These are phyloP conservation scores for Pteropus rufus DNA, from an alignment of 2,797 vertebrate species.

Conservation along the genomic window DNA sequence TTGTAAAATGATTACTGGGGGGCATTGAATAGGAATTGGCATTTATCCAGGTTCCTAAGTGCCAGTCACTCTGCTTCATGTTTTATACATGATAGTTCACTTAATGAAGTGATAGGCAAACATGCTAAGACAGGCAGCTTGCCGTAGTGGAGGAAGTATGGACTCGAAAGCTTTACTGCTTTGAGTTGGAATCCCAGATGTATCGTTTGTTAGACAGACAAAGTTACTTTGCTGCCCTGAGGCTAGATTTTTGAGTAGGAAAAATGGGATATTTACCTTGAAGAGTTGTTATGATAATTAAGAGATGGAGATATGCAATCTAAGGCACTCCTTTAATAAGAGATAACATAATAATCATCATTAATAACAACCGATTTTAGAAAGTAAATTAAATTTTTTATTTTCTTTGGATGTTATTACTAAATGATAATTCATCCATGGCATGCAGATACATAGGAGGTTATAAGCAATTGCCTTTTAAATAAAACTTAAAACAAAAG, in stretches of 20 bases:
- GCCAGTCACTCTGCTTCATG: not conserved
- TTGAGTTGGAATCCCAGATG: not conserved
- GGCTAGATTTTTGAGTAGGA: not conserved
- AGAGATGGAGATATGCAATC: not conserved
- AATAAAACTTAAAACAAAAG: not conserved
- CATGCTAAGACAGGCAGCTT: not conserved
- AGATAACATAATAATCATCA: not conserved
- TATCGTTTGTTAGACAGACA: not conserved
- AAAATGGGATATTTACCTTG: not conserved
- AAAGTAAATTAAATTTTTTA: constrained; percentile 7
- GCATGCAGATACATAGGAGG: not conserved
- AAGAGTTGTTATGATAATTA: constrained; percentile 17
- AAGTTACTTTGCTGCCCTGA: not conserved
- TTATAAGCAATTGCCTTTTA: not conserved
- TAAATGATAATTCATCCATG: not conserved
- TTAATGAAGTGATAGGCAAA: not conserved
- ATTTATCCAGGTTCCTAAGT: not conserved
- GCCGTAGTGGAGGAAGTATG: not conserved
- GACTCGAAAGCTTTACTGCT: not conserved
- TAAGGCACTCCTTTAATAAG: not conserved
- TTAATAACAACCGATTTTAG: not conserved
- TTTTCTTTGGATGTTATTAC: not conserved
- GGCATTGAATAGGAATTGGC: not conserved
- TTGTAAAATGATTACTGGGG: not conserved
- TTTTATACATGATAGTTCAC: not conserved